Evolutionary conservation across 2,797 vertebrate genomes (phyloP).

Genomic region (Macropodus opercularis): DNA sequence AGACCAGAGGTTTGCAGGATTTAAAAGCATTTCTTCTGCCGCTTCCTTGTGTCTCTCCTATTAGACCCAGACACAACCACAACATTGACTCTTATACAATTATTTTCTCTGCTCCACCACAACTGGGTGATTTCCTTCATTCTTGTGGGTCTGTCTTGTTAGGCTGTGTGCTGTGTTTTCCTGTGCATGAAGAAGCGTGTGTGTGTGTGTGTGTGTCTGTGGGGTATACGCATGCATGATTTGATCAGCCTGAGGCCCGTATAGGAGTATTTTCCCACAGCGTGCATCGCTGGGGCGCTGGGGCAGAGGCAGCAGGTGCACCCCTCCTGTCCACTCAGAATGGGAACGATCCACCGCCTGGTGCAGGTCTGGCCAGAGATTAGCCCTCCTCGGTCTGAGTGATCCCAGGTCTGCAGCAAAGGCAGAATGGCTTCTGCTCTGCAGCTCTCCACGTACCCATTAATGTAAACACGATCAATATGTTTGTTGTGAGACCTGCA

Average conservation of each 20-base stretch:
- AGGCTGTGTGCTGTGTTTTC: constrained; percentile 27
- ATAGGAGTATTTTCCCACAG: constrained; percentile 59
- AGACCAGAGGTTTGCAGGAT: constrained; percentile 49
- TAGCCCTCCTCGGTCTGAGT: constrained; percentile 66
- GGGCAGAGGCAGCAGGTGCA: constrained; percentile 51
- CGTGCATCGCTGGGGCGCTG: constrained; percentile 19
- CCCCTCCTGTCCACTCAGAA: constrained; percentile 59
- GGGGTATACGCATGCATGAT: background rate
- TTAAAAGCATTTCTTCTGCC: constrained; percentile 53
- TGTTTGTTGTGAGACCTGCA: constrained; percentile 73
- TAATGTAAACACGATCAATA: constrained; percentile 84
- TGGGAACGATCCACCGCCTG: constrained; percentile 65
- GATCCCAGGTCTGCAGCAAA: constrained; percentile 67
- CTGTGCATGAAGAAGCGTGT: constrained; percentile 22
- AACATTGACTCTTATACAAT: constrained; percentile 68
- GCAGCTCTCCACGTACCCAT: constrained; percentile 61
- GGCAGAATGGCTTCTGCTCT: constrained; percentile 66
- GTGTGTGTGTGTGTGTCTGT: background rate
- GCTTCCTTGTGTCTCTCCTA: constrained; percentile 60
- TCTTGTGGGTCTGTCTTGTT: constrained; percentile 52
- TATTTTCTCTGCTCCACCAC: constrained; percentile 57
- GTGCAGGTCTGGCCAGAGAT: constrained; percentile 69
- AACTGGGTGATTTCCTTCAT: constrained; percentile 52
- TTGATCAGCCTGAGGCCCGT: background rate
- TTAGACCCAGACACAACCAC: constrained; percentile 60